These are phyloP conservation scores for Suncus etruscus DNA, from an alignment of 2,113 vertebrate genomes.

Conservation along the genomic window DNA sequence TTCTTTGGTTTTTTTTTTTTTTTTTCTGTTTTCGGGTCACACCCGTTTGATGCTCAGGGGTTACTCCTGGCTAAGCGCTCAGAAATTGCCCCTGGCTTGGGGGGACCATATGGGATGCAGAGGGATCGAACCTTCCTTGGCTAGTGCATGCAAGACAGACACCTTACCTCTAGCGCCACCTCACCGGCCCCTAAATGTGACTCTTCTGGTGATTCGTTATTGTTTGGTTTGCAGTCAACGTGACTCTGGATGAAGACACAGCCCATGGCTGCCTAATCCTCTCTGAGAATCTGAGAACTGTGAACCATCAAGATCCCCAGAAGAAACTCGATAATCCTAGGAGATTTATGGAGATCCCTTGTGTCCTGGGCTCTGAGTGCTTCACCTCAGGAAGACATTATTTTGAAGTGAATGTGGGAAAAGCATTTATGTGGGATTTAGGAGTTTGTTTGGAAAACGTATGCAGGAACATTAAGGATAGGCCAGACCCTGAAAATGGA, in stretches of 20 bases:
- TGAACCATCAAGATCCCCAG: not conserved
- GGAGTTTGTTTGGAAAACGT: conserved; percentile 64
- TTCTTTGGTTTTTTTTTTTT: too few species aligned
- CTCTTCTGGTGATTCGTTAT: too few species aligned
- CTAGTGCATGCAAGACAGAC: too few species aligned
- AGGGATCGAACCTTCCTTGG: too few species aligned
- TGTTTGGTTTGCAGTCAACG: conserved; percentile 11
- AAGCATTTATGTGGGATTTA: conserved; percentile 68
- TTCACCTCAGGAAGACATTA: conserved; percentile 71
- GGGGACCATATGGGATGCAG: too few species aligned
- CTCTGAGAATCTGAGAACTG: conserved; percentile 68
- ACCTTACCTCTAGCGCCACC: too few species aligned
- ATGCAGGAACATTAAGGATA: not conserved
- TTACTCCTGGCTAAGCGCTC: too few species aligned
- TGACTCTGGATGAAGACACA: conserved; percentile 77
- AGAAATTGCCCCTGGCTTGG: too few species aligned
- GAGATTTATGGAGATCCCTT: conserved; percentile 50
- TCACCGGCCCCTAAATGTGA: not conserved
- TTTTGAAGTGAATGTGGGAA: conserved; percentile 77
- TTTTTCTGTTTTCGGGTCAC: too few species aligned
- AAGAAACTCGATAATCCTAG: not conserved
- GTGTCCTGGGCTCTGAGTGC: conserved; percentile 69
- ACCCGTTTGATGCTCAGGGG: too few species aligned
- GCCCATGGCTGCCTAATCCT: conserved; percentile 51
- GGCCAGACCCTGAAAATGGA: not conserved